Evolutionary conservation across 2,888 invertebrate species (phyloP), one percentile per base, ranked within the genome.

Genomic region (Subacronicta megacephala): DNA sequence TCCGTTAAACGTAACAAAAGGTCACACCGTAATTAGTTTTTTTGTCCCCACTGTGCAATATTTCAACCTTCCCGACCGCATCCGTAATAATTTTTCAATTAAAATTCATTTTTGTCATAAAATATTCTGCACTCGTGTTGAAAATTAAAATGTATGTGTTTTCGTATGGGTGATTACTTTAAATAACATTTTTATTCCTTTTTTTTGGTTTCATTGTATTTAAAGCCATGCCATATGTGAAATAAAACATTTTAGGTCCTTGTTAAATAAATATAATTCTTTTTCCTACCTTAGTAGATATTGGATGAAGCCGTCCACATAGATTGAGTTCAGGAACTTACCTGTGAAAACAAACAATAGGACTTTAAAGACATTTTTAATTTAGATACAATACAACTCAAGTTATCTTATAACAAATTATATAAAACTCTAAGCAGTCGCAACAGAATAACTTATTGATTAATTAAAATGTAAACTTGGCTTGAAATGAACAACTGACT

Each of bases 81-180:
- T 85, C 72, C 81, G 87, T 88, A 85, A 89, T 88, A 85, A 88
- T 88, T 87, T 87, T 86, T 83, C 88, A 89, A 89, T 89, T 89
- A 89, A 83, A 84, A 83, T 82, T 80, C 81, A 78, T 84, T 82
- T 83, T 80, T 77, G 73, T 66, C 71, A 73, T 75, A 73, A 75
- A 75, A 67, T 75, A 75, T 75, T 75, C 75, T 75, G 72, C 72
- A 75, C 72, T 75, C 75, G 72, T 75, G 70, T 72, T 72, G 71
- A 73, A 75, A 75, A 75, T 75, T 62, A 68, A 75, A 75, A 75
- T 71, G 60, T 73, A 75, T 72, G 78, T 70, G 72, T 69, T 65
- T 62, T 58, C 61, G 54, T 68, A 58, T 69, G 63, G 62, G 57
- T 77, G 68, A 74, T 76, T 70, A 69, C 62, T 70, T 72, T 66